These are phyloP conservation scores for Mus pahari DNA, from an alignment of 2,113 vertebrate species.

Conservation along the genomic window DNA sequence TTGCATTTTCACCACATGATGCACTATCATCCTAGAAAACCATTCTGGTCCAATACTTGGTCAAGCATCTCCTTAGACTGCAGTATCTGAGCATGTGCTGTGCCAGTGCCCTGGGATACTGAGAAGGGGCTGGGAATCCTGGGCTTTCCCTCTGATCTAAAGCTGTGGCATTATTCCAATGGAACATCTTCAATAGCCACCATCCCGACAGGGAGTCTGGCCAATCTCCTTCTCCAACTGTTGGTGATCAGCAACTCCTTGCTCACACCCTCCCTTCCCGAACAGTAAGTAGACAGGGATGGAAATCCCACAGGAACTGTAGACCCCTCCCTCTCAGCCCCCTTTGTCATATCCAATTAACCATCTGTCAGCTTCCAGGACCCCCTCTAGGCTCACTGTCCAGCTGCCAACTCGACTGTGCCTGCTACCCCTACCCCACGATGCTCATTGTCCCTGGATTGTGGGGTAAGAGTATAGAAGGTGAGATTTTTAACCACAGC, in stretches of 20 bases:
- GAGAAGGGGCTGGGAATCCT: slow-evolving; percentile 29
- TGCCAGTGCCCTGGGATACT: neutral
- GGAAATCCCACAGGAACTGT: slow-evolving; percentile 87
- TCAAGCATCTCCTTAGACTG: slow-evolving; percentile 39
- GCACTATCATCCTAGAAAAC: neutral
- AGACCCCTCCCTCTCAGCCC: slow-evolving; percentile 84
- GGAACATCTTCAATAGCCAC: neutral
- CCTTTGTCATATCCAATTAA: slow-evolving; percentile 92
- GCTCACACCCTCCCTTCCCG: slow-evolving; percentile 51
- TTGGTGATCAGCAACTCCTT: slow-evolving; percentile 67
- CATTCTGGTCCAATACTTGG: neutral
- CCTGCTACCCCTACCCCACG: neutral
- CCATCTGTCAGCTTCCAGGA: slow-evolving; percentile 90
- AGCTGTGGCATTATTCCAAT: slow-evolving; percentile 9
- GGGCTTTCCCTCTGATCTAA: neutral
- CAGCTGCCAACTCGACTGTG: slow-evolving; percentile 75
- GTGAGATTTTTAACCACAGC: slow-evolving; percentile 40
- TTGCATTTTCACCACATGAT: neutral
- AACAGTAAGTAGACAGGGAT: slow-evolving; percentile 80
- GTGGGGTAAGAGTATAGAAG: slow-evolving; percentile 43
- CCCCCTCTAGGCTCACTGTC: slow-evolving; percentile 76
- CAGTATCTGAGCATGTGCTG: neutral
- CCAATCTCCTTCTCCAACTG: slow-evolving; percentile 31
- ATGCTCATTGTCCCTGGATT: slow-evolving; percentile 67
- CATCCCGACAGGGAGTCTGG: neutral